Conservation (phyloP, 2,113 vertebrate genomes). For the Cavia aperea region DNA sequence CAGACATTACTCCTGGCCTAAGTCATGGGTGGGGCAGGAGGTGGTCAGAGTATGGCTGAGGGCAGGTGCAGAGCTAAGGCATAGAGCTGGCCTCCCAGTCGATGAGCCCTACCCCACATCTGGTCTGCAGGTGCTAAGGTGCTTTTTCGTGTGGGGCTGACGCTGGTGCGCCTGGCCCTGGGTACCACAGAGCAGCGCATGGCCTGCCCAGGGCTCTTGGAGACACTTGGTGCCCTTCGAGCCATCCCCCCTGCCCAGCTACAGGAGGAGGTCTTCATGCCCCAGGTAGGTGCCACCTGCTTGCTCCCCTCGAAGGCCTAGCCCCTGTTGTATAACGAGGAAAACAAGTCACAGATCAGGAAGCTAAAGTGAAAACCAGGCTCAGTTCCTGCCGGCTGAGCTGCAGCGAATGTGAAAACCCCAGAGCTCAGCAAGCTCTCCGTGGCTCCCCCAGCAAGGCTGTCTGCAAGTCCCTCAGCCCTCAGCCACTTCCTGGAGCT, state of each 20-base stretch:
- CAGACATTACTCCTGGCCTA: background rate
- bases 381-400: background rate
- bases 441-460: background rate
- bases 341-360: background rate
- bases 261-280: slow-evolving; percentile 81
- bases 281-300: slow-evolving; percentile 74
- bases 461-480: slow-evolving; percentile 14
- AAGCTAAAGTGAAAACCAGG: background rate
- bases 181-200: slow-evolving; percentile 80
- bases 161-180: slow-evolving; percentile 82
- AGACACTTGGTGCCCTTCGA: slow-evolving; percentile 84
- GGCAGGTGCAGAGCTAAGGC: background rate
- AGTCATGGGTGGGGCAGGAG: background rate
- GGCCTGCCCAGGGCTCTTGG: slow-evolving; percentile 84
- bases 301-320: background rate
- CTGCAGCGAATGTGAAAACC: background rate
- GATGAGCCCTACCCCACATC: background rate
- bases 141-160: slow-evolving; percentile 84
- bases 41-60: background rate
- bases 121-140: slow-evolving; percentile 80
- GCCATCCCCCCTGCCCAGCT: slow-evolving; percentile 76
- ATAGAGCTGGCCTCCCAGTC: background rate
- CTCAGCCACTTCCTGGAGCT: slow-evolving; percentile 64
- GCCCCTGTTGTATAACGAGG: background rate
- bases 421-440: background rate